These are phyloP conservation scores for Indri indri DNA, from an alignment of 2,113 vertebrate species.

Conservation along the genomic window DNA sequence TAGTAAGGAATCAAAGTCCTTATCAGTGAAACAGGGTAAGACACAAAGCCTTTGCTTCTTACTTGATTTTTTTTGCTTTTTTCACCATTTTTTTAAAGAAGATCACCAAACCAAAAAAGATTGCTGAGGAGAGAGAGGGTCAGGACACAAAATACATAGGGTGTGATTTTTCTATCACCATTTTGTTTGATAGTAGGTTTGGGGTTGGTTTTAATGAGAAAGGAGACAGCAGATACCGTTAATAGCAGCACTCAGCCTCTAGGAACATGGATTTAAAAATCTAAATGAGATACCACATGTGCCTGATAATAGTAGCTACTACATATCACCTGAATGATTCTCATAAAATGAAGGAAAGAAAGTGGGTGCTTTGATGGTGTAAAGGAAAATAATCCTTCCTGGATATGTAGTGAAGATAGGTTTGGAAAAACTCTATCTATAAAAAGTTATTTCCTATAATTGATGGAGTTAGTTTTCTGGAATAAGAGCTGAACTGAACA, in stretches of 20 bases:
- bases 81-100: constrained; percentile 10
- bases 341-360: constrained; percentile 50
- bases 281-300: constrained; percentile 61
- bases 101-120: neutral
- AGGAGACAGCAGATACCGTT: neutral
- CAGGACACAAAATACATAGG: neutral
- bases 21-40: constrained; percentile 4
- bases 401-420: constrained; percentile 31
- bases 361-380: neutral
- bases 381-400: constrained; percentile 43
- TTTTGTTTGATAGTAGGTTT: neutral
- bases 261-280: constrained; percentile 55
- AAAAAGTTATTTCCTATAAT: constrained; percentile 56
- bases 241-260: neutral
- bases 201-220: neutral
- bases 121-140: neutral
- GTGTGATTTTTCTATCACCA: neutral
- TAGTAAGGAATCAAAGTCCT: neutral
- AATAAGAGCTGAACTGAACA: constrained; percentile 36
- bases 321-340: constrained; percentile 42
- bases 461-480: constrained; percentile 54
- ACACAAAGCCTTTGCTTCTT: constrained; percentile 12
- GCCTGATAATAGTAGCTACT: neutral
- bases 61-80: neutral
- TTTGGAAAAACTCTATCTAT: constrained; percentile 38